Base-by-base conservation (phyloP, 2,888 invertebrate genomes). In the Drosophila greeni region DNA sequence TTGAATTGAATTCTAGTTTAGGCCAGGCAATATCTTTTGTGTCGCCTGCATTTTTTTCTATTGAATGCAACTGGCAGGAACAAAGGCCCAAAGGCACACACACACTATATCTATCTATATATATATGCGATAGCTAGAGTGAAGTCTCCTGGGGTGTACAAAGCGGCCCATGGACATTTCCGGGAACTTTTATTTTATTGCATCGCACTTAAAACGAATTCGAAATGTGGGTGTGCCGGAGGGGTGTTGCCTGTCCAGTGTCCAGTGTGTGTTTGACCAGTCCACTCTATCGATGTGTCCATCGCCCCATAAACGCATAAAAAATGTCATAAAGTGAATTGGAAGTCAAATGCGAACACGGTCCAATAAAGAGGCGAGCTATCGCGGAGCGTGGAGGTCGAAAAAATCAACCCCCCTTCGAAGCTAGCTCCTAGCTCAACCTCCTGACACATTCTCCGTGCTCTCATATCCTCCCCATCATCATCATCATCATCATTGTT, bases 301-400 rank as follows among this genome's bases (percentile, higher is more conserved):
- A 67, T 51, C 26, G 43, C 12, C 56, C 65, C 76, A 76, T 74
- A 74, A 80, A 73, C 77, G 70, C 84, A 84, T 81, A 81, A 81
- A 84, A 81, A 80, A 57, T 75, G 74, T 75, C 83, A 82, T 81
- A 84, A 81, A 81, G 83, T 70, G 81, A 84, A 81, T 81, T 81
- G 81, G 82, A 81, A 81, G 83, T 81, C 85, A 82, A 84, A 84
- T 76, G 72, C 71, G 73, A 74, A 42, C 59, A 71, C 58, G 61
- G 43, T 79, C 68, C 80, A 74, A 79, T 80, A 82, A 79, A 80
- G 62, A 62, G 71, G n/a, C 26, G 24, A 6, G 24, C 42, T 14
- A 23, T 11, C 40, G n/a, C 12, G 23, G n/a, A 8, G 18, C n/a
- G 7, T n/a, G 18, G 34, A n/a, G 20, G 29, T 26, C 8, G 3